These are phyloP conservation scores for Drosophila dives DNA, from an alignment of 2,888 invertebrate species.

Conservation along the genomic window DNA sequence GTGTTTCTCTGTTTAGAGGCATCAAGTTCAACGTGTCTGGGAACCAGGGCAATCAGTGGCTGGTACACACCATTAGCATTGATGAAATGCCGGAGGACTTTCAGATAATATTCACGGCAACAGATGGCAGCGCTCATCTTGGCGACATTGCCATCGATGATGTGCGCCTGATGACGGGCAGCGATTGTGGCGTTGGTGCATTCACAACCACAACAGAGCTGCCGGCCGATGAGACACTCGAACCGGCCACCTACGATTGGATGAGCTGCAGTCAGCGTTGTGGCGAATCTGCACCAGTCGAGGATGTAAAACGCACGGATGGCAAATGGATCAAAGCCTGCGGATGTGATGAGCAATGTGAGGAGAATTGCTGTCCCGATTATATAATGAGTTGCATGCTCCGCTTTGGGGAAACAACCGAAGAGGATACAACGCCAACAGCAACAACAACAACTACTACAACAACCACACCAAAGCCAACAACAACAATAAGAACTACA, in stretches of 20 bases:
- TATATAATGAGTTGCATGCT: conserved; percentile 83
- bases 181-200: conserved; percentile 60
- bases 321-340: conserved; percentile 85
- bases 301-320: rapidly evolving
- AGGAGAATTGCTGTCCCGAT: conserved; percentile 89
- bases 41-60: conserved; percentile 90
- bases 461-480: conserved; percentile 19
- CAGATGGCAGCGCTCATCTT: conserved; percentile 88
- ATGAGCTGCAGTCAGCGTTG: conserved; percentile 75
- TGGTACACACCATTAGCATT: conserved; percentile 86
- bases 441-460: conserved; percentile 18
- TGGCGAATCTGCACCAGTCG: not conserved
- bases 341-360: conserved; percentile 87
- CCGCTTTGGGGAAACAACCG: not conserved
- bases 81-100: conserved; percentile 84
- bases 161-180: conserved; percentile 87
- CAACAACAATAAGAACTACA: conserved; percentile 9
- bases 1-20: conserved; percentile 63
- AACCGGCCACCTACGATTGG: conserved; percentile 72
- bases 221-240: conserved; percentile 19
- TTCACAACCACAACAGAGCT: conserved; percentile 46
- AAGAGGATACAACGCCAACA: not conserved
- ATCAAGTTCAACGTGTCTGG: conserved; percentile 88
- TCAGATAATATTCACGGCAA: conserved; percentile 91
- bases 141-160: conserved; percentile 94